Base-by-base conservation (phyloP, 2,113 vertebrate genomes). In the Recurvirostra avosetta region DNA sequence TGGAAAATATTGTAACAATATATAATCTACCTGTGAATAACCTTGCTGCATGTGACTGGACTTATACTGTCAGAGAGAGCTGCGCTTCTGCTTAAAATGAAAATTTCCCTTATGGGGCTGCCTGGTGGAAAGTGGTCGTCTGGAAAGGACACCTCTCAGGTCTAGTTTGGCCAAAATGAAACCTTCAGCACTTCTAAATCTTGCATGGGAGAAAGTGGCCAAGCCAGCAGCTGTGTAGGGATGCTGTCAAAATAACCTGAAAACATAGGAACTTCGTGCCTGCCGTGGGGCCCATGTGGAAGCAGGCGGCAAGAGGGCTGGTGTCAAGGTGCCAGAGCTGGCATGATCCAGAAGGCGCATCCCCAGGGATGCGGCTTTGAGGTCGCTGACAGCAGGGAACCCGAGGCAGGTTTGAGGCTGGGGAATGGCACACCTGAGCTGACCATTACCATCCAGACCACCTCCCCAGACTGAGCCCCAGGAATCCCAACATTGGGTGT, bases 371-470 rank as follows among this genome's bases (percentile, higher is more conserved):
- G 40, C 0, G 1, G 12, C 41, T 63, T 17, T 3, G 4, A 47
- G 29, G 7, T 27, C 1, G 0, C 56, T 59, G 59, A 4, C 4
- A 17, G 18, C 14, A 25, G 61, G n/a, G 74, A 88, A 92, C 50
- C 19, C 1, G 16, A 67, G 66, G 41, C 36, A 84, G 29, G 14
- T 15, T 52, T 8, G 59, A 56, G 23, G 15, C 17, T 41, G n/a
- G 21, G 22, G 17, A 89, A 27, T 2, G n/a, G 8, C 25, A n/a
- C 7, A 13, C 8, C 38, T 41, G 25, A 68, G 26, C 19, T 29
- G 23, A 36, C 13, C n/a, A 25, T 32, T n/a, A 26, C 2, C 0
- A 3, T n/a, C 27, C 0, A 0, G n/a, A n/a, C 14, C n/a, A 36
- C 20, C 0, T 0, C 20, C 11, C 36, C 34, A 88, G 1, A 43